phyloP scores from a whole-genome alignment of 2,797 vertebrate genomes.

The Uromys caudimaculatus region DNA sequence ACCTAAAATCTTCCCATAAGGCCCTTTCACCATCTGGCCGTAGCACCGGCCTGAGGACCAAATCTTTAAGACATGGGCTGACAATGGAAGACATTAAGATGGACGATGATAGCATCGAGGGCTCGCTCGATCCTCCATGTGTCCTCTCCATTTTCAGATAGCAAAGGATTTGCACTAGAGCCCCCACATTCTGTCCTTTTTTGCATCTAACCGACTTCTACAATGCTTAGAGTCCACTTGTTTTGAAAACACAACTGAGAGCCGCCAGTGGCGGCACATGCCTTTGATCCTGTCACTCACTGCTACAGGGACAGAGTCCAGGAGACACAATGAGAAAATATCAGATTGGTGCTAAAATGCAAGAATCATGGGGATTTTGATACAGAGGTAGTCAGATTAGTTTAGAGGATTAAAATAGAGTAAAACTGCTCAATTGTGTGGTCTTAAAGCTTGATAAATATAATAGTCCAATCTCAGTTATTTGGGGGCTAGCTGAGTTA shows the following conservation, averaged over 20 bases:
- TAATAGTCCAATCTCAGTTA: neutral
- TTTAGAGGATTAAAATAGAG: neutral
- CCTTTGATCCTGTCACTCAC: neutral
- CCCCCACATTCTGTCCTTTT: neutral
- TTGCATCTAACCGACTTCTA: neutral
- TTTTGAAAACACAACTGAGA: neutral
- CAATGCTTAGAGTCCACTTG: neutral
- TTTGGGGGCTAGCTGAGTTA: neutral
- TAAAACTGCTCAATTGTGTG: neutral
- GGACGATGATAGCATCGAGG: rapidly evolving
- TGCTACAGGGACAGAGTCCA: neutral
- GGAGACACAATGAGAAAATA: neutral
- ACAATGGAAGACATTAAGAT: neutral
- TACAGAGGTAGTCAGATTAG: neutral
- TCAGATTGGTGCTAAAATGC: neutral
- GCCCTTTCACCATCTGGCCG: neutral
- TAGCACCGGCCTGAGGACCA: neutral
- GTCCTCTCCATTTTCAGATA: neutral
- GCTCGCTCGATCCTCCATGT: neutral
- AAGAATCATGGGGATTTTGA: neutral
- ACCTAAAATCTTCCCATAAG: neutral
- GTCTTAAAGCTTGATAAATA: neutral
- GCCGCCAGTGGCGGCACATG: neutral
- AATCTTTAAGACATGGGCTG: neutral
- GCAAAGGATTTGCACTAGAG: neutral